A percentile compares a stretch with the other conserved stretches of the same genome.
These are phyloP conservation scores for Myodes glareolus DNA, from an alignment of 2,113 vertebrate genomes.

Conservation along the genomic window DNA sequence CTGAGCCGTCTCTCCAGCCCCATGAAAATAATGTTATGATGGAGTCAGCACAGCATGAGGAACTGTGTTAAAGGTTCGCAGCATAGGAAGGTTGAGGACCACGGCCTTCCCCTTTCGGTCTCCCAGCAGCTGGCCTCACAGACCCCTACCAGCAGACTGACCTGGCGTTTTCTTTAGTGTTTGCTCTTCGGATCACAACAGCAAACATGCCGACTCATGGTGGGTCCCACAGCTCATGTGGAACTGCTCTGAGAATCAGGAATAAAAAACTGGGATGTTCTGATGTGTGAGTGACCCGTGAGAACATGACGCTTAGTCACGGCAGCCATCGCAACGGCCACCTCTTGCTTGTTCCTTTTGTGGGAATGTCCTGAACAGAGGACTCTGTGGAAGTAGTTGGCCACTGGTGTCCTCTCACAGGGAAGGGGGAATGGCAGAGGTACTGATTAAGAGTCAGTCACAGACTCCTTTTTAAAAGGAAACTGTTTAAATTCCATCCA, in stretches of 20 bases:
- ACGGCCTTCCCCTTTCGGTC: neutral
- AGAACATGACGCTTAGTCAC: neutral
- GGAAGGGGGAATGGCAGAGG: neutral
- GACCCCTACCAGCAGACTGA: too few species aligned
- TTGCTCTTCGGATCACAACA: too few species aligned
- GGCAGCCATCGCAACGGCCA: neutral
- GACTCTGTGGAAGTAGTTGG: neutral
- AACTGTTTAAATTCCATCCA: neutral
- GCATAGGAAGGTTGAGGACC: neutral
- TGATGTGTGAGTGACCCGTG: neutral
- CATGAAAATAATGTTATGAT: neutral
- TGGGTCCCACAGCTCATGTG: accelerated
- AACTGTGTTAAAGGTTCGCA: neutral
- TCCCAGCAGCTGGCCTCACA: neutral
- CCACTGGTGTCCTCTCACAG: too few species aligned
- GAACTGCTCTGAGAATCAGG: neutral
- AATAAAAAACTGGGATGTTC: neutral
- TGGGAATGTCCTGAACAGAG: neutral
- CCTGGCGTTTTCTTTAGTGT: neutral
- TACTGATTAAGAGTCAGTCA: neutral
- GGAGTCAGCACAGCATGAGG: neutral
- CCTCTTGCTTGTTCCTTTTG: neutral
- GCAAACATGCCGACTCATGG: too few species aligned
- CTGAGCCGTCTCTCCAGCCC: neutral
- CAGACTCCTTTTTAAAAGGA: neutral